These are phyloP conservation scores for mouse (Mus musculus) DNA, from an alignment of 2,113 vertebrate genomes.

Conservation along the genomic window DNA sequence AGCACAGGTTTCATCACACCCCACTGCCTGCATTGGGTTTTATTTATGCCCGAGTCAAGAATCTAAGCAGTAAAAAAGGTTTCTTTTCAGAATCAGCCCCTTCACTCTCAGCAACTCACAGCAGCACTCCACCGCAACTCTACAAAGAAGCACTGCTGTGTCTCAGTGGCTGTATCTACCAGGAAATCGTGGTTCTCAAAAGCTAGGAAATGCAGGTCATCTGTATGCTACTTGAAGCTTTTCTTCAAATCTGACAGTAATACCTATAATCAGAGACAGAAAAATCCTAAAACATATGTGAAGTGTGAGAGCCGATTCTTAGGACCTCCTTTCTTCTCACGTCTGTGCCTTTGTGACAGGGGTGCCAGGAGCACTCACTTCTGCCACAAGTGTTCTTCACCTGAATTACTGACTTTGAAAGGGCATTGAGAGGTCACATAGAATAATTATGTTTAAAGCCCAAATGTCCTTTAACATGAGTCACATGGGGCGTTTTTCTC, in stretches of 20 bases:
- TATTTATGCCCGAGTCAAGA: not conserved
- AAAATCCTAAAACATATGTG: not conserved
- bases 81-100: not conserved
- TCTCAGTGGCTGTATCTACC: not conserved
- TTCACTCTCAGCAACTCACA: not conserved
- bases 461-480: not conserved
- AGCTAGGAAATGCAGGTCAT: not conserved
- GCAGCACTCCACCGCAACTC: too few species aligned
- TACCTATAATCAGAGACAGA: not conserved
- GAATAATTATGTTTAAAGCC: not conserved
- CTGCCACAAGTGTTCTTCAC: not conserved
- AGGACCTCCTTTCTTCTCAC: not conserved
- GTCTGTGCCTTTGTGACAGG: fast-evolving
- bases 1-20: not conserved
- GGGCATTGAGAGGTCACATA: not conserved
- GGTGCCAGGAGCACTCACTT: not conserved
- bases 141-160: not conserved
- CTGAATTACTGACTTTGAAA: fast-evolving
- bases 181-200: not conserved
- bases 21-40: not conserved
- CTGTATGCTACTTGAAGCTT: not conserved
- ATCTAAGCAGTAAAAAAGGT: not conserved
- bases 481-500: not conserved
- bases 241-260: not conserved
- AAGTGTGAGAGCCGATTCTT: not conserved